phyloP scores from a whole-genome alignment of 2,797 vertebrate species.

The Platyrinchus mystaceus region DNA sequence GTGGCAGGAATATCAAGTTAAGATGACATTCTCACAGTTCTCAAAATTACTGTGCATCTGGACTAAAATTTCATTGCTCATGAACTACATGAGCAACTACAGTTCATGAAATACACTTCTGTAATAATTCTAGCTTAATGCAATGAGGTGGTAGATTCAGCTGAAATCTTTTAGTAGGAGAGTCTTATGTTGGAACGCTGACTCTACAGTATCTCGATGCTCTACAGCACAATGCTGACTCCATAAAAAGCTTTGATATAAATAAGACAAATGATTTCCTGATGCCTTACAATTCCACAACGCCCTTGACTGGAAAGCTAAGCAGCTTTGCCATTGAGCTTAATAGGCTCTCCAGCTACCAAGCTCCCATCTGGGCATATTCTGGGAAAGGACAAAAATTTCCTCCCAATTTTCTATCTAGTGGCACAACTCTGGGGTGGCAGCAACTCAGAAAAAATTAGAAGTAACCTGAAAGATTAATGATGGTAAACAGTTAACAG shows the following conservation, averaged over 20 bases:
- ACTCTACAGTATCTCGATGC: neutral
- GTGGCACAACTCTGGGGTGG: neutral
- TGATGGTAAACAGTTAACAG: neutral
- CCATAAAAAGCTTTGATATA: neutral
- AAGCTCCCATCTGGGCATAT: neutral
- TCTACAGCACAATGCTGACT: neutral
- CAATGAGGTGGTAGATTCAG: neutral
- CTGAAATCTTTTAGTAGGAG: neutral
- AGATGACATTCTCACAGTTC: neutral
- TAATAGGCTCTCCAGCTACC: neutral
- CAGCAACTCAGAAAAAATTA: neutral
- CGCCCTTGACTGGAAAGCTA: neutral
- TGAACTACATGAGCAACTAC: too few relatives aligned
- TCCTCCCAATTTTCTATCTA: neutral
- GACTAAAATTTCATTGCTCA: constrained; percentile 12
- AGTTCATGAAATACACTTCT: constrained; percentile 5
- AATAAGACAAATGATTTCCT: constrained; percentile 39
- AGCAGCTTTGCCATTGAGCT: neutral
- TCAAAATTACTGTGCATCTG: neutral
- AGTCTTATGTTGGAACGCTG: neutral
- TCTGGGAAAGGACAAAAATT: neutral
- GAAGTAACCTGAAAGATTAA: neutral
- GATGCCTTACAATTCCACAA: neutral
- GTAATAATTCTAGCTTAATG: constrained; percentile 15
- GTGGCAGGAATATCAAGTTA: neutral